Evolutionary conservation across 2,797 vertebrate species (phyloP), one percentile per base, ranked within the genome.

Genomic region (Pterois miles): DNA sequence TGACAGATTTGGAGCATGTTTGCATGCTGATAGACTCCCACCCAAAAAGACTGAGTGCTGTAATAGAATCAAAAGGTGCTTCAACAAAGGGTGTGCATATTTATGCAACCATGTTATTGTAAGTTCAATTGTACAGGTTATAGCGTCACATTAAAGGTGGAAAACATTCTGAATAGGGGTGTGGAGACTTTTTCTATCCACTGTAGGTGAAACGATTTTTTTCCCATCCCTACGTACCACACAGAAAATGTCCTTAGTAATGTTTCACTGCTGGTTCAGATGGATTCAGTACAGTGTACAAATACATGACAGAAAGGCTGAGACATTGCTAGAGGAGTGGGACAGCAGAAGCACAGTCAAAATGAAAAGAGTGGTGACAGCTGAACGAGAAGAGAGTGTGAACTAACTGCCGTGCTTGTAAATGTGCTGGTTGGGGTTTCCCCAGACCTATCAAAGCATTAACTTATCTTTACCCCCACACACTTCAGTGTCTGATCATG

Each of bases 401-500:
- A 79, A 74, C 64, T 53, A 65, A 65, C 62, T 38, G 48, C 63
- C 38, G 54, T 33, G 76, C 36, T 43, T 67, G 66, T 65, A 54
- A 81, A 69, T 7, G 8, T 33, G 52, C 65, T 56, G 59, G 60
- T 52, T 38, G 79, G 78, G 56, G 27, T 77, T 89, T 67, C 48
- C 81, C 81, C 58, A 59, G 27, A 54, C 4, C 12, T 50, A 67
- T 80, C 60, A 60, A 40, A 46, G 71, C 59, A 53, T 40, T 60
- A 53, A 50, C 62, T 71, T 23, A 65, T 65, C 74, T 64, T 64
- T 11, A 40, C 36, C 25, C 4, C 29, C 20, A 29, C 38, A 29
- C 34, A 58, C 25, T 58, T 33, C 29, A 40, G 76, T 20, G 78
- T 80, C 72, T 67, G 78, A 85, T 85, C 69, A 70, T 22, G 25